phyloP scores from a whole-genome alignment of 2,113 vertebrate genomes.

The zebrafish (Danio rerio) region GRCz12tu NC_133183.1:16914501-16915000 shows the following conservation, averaged over 20 bases:
- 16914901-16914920: slow-evolving; percentile 52
- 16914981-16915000: slow-evolving; percentile 21
- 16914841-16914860: slow-evolving; percentile 6
- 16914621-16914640: slow-evolving; percentile 2
- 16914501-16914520: neutral
- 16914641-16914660: slow-evolving; percentile 8
- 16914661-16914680: neutral
- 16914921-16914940: slow-evolving; percentile 35
- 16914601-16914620: neutral
- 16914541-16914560: slow-evolving; percentile 16
- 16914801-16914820: neutral
- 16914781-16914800: slow-evolving; percentile 19
- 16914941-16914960: slow-evolving; percentile 23
- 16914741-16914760: slow-evolving; percentile 74
- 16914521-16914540: slow-evolving; percentile 14
- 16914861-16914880: slow-evolving; percentile 18
- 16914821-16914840: neutral
- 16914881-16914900: slow-evolving; percentile 26
- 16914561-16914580: slow-evolving; percentile 18
- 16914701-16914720: slow-evolving; percentile 89
- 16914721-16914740: slow-evolving; percentile 73
- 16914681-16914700: slow-evolving; percentile 41
- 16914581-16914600: slow-evolving; percentile 8
- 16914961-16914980: slow-evolving; percentile 28
- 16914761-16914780: slow-evolving; percentile 61